These are phyloP conservation scores for Labeo calbasu DNA, from an alignment of 2,797 vertebrate genomes.

Conservation along the genomic window DNA sequence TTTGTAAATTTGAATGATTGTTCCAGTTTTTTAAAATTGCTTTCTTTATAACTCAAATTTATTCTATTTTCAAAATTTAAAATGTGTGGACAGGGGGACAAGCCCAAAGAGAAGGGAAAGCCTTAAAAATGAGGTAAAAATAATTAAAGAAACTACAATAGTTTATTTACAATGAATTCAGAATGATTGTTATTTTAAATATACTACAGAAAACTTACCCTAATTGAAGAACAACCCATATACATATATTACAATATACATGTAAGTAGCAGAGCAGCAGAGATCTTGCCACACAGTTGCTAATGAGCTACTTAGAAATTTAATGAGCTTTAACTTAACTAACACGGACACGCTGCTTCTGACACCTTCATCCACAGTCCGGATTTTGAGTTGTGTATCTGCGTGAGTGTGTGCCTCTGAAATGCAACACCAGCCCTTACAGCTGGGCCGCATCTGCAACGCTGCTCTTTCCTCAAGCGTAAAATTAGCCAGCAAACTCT, in stretches of 20 bases:
- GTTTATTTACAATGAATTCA: neutral
- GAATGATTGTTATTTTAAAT: neutral
- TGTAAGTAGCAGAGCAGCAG: neutral
- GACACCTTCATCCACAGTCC: constrained; percentile 75
- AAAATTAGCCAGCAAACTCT: constrained; percentile 72
- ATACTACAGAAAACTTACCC: neutral
- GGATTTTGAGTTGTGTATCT: constrained; percentile 71
- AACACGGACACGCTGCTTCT: constrained; percentile 61
- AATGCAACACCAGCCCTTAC: constrained; percentile 88
- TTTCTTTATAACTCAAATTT: neutral
- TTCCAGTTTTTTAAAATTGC: neutral
- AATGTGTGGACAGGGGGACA: neutral
- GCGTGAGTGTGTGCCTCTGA: constrained; percentile 84
- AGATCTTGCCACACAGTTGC: constrained; percentile 65
- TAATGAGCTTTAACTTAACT: constrained; percentile 74
- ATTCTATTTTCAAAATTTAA: neutral
- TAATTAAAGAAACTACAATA: neutral
- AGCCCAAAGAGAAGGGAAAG: neutral
- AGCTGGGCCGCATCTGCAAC: constrained; percentile 96
- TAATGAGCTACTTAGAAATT: constrained; percentile 77
- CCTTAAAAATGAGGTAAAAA: neutral
- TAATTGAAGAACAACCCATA: neutral
- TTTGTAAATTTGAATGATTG: neutral
- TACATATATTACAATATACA: neutral
- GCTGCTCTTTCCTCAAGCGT: constrained; percentile 82